phyloP scores from a whole-genome alignment of 2,888 invertebrate species.

The Ennomos fuscantarius region DNA sequence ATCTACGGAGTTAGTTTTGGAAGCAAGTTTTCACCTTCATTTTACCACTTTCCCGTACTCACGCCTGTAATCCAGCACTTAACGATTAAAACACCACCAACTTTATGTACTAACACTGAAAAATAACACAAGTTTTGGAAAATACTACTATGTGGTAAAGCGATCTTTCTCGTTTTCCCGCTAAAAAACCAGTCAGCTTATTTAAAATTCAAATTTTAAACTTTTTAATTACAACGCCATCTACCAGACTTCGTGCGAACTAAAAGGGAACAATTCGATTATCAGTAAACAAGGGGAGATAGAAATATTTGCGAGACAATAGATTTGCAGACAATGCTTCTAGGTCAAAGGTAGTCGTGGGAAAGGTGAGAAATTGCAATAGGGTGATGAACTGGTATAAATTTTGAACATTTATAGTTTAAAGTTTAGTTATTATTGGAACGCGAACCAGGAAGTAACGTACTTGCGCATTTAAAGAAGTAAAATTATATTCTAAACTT shows the following conservation, averaged over 20 bases:
- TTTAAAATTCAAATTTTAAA: not conserved
- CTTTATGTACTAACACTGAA: no score
- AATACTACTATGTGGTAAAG: no score
- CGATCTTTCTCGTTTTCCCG: no score
- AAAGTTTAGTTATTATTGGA: slow-evolving; percentile 68
- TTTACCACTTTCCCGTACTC: no score
- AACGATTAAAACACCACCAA: no score
- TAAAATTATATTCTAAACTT: no score
- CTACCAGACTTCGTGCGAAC: slow-evolving; percentile 54
- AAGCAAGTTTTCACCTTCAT: no score
- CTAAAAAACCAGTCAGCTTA: no score
- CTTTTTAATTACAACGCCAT: slow-evolving; percentile 55
- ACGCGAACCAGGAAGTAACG: slow-evolving; percentile 74
- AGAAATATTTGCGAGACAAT: slow-evolving; percentile 74
- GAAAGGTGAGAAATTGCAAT: slow-evolving; percentile 56
- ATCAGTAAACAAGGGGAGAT: slow-evolving; percentile 59
- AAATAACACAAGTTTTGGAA: no score
- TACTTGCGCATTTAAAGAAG: not conserved
- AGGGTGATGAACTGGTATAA: slow-evolving; percentile 73
- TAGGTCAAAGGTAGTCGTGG: slow-evolving; percentile 75
- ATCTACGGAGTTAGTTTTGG: no score
- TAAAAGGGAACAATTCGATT: slow-evolving; percentile 47
- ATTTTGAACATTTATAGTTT: slow-evolving; percentile 60
- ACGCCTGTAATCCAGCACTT: no score
- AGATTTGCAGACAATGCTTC: slow-evolving; percentile 66